Evolutionary conservation across 2,113 vertebrate genomes (phyloP), one percentile per base, ranked within the genome.

Genomic region (Mola mola): DNA sequence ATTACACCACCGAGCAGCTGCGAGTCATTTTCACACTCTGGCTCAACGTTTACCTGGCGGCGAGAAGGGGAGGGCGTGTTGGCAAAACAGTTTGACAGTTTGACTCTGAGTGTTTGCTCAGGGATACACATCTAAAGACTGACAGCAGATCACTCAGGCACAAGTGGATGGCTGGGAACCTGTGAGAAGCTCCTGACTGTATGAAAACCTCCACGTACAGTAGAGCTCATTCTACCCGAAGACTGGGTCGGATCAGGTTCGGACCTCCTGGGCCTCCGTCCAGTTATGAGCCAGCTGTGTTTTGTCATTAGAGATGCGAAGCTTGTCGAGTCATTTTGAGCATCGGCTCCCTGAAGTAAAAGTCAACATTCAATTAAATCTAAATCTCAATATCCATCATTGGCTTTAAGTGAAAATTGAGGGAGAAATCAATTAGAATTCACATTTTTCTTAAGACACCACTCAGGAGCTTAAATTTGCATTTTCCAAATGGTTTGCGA

Each of bases 71-170:
- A n/a, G 38, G 22, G 21, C 56, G 53, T 25, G 40, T 64, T 20
- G 57, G 66, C 57, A n/a, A n/a, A n/a, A n/a, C n/a, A 42, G 33
- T 58, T 50, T 61, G 77, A 68, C 70, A 75, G 74, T 58, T 65
- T 50, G 69, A 75, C 48, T 61, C 49, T 3, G 29, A 28, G 53
- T 24, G 24, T 57, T 67, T 75, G 56, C 37, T 21, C 44, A 40
- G 40, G 75, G 42, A 29, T 42, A 55, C n/a, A 24, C 48, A n/a
- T n/a, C n/a, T n/a, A n/a, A n/a, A n/a, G n/a, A n/a, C n/a, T n/a
- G n/a, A n/a, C n/a, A n/a, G n/a, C n/a, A n/a, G n/a, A n/a, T n/a
- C n/a, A 17, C 42, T 52, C 48, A 33, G 29, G 53, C 38, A 61
- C 28, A 37, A 19, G 36, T 50, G 43, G 21, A 66, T 58, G 47